Evolutionary conservation across 37 sponge, comb jelly and placozoan genomes (phyloP), one percentile per base, ranked within the genome.

Genomic region (Chondrilla cf. caribensis): DNA sequence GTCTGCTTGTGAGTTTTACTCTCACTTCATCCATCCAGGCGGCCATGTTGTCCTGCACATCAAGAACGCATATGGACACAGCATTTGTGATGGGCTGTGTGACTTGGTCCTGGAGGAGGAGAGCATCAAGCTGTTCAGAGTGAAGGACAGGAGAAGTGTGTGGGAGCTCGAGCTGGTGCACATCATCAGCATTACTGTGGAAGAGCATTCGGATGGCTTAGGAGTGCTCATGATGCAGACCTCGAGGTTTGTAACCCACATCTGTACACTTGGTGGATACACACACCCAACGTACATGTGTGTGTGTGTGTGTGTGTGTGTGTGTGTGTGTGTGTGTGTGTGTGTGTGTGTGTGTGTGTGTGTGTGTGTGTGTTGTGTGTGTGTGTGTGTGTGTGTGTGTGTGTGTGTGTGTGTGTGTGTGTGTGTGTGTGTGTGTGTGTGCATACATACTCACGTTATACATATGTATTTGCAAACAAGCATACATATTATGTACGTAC

Each of bases 191-290:
- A 39, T 39, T 1, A 42, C 76, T 21, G 6, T 73, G 43, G 76
- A 73, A 25, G 76, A 39, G 0, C 40, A 73, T 25, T 2, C 76
- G 9, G 76, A 73, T 37, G 44, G 76, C 15, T 17, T 39, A n/a
- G 76, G 76, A 37, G 76, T 73, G 41, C 76, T 73, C 41, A 7
- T 73, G 25, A 40, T 73, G 7, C 41, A 73, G 44, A 73, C 76
- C 1, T 4, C 6, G 3, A 37, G 36, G 76, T 73, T 19, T 36
- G 41, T 68, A 26, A n/a, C n/a, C n/a, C n/a, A n/a, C n/a, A n/a
- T 11, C 60, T 3, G 6, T n/a, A n/a, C n/a, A n/a, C n/a, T n/a
- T n/a, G n/a, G n/a, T 47, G 51, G 6, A 11, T 47, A 11, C 11
- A 47, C 51, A 14, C 51, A 47, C 11, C 9, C 51, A 47, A 14